These are phyloP conservation scores for Nemopilema nomurai DNA, from an alignment of 30 jellyfish, hydroid and myxozoan species.

Conservation along the genomic window DNA sequence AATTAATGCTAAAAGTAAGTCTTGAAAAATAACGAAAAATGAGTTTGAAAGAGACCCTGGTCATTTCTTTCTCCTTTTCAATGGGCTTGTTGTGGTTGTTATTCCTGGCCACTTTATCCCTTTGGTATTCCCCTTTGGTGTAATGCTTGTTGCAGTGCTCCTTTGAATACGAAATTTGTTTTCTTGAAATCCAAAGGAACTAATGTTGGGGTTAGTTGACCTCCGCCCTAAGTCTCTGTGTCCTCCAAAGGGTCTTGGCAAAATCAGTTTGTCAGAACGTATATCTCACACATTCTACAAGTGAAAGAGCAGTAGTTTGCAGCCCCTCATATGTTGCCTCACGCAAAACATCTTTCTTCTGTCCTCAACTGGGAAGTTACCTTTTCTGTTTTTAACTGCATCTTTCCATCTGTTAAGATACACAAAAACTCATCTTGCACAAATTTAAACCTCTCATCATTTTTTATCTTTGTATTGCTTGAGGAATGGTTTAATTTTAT, in stretches of 20 bases:
- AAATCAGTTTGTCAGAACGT: constrained; percentile 14
- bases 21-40: background rate
- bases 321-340: constrained; percentile 18
- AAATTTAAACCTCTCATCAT: constrained; percentile 5
- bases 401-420: constrained; percentile 9
- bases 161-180: constrained; percentile 7
- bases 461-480: background rate
- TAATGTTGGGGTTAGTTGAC: constrained; percentile 6
- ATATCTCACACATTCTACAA: constrained; percentile 2
- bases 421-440: background rate
- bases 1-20: background rate
- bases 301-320: constrained; percentile 23
- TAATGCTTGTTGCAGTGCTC: constrained; percentile 11
- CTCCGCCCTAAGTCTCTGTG: constrained; percentile 3
- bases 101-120: constrained; percentile 9
- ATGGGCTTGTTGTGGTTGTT: constrained; percentile 13
- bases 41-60: background rate
- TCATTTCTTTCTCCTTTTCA: constrained; percentile 2
- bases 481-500: constrained; percentile 6
- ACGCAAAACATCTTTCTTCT: constrained; percentile 20
- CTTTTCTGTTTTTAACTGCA: constrained; percentile 18
- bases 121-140: constrained; percentile 13
- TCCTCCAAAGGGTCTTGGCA: constrained; percentile 6
- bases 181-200: constrained; percentile 4
- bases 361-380: constrained; percentile 6